Evolutionary conservation across 2,113 vertebrate species (phyloP), one percentile per base, ranked within the genome.

Genomic region (Ctenodactylus gundi): DNA sequence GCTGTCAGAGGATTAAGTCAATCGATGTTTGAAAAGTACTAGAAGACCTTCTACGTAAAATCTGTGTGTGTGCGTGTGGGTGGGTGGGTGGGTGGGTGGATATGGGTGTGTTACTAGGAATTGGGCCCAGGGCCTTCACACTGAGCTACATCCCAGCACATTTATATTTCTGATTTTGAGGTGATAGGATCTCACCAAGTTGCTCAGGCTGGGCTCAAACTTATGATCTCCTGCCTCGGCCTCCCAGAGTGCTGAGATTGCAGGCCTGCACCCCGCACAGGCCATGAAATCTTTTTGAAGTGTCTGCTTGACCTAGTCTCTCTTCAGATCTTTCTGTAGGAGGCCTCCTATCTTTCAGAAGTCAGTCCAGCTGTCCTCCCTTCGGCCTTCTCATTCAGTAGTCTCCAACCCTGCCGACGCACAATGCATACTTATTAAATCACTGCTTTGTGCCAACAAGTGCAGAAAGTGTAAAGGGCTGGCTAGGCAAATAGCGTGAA

Each of bases 1-100:
- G 31, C 41, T 73, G 29, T 83, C 60, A 90, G 44, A 91, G 44
- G 21, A 75, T 57, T 88, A 41, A 85, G 17, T 77, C 13, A 93
- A 91, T 87, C n/a, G 27, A 25, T 88, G 11, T 85, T 88, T 91
- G 27, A 73, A 67, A 94, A 68, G 39, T 62, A 27, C 88, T 18
- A 20, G 17, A 80, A 88, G 58, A 81, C 14, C 29, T 62, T 75
- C 81, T 39, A 46, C 58, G 44, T 31, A 62, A 78, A 90, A n/a
- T n/a, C n/a, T n/a, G n/a, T n/a, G n/a, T n/a, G n/a, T n/a, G n/a
- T n/a, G n/a, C n/a, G n/a, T n/a, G n/a, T n/a, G n/a, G n/a, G n/a
- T n/a, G n/a, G n/a, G n/a, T n/a, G n/a, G n/a, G n/a, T n/a, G n/a
- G n/a, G n/a, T n/a, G n/a, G n/a, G n/a, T n/a, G n/a, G n/a, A n/a